A percentile compares a stretch with the other conserved stretches of the same genome.
Evolutionary conservation across 2,113 vertebrate genomes (phyloP).

Genomic region (Rhipidura dahli): DNA sequence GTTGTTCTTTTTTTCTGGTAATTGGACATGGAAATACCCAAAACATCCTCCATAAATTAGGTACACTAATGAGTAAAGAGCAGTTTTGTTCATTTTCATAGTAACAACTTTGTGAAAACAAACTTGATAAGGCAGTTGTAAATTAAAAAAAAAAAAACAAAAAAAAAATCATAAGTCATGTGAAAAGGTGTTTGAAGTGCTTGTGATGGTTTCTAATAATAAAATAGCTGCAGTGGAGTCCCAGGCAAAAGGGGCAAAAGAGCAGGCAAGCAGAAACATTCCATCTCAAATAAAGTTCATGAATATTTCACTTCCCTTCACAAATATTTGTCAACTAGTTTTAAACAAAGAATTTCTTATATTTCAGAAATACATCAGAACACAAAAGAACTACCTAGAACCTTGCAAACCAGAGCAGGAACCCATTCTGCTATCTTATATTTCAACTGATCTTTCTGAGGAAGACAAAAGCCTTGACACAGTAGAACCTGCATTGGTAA

Average conservation of each 20-base stretch:
- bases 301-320: neutral
- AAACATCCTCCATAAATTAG: neutral
- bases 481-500: neutral
- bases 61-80: neutral
- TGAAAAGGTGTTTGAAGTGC: neutral
- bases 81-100: neutral
- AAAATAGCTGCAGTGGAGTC: neutral
- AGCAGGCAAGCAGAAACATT: neutral
- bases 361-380: neutral
- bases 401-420: neutral
- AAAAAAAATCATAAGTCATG: neutral
- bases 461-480: neutral
- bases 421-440: neutral
- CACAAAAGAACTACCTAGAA: neutral
- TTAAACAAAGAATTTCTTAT: neutral
- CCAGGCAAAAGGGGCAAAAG: neutral
- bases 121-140: neutral
- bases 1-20: neutral
- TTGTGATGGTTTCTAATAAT: neutral
- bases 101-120: neutral
- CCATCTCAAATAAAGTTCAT: neutral
- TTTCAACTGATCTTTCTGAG: neutral
- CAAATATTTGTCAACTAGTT: neutral
- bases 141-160: neutral
- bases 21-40: neutral